phyloP scores from a whole-genome alignment of 2,113 vertebrate genomes.

The Campylomormyrus tamandua region DNA sequence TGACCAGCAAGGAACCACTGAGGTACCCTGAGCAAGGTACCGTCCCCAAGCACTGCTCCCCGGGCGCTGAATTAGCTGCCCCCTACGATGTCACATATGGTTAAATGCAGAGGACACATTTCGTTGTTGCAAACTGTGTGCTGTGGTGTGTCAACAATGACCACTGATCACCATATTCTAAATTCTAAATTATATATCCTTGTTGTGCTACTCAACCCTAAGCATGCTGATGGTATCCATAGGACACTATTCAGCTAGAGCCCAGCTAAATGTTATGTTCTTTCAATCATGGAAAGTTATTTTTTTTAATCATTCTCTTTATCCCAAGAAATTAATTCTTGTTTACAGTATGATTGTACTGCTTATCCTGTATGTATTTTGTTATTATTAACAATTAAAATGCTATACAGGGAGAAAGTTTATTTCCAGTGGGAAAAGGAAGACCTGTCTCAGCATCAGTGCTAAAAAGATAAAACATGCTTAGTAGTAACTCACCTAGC shows the following conservation, averaged over 20 bases:
- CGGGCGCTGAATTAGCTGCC: too few relatives aligned
- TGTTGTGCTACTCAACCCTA: background rate
- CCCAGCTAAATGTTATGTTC: background rate
- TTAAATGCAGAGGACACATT: too few relatives aligned
- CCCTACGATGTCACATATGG: too few relatives aligned
- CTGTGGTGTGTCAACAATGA: too few relatives aligned
- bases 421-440: background rate
- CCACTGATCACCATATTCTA: too few relatives aligned
- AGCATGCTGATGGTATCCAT: background rate
- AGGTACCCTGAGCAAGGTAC: too few relatives aligned
- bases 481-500: background rate
- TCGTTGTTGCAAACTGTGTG: too few relatives aligned
- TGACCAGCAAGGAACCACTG: too few relatives aligned
- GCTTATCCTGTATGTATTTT: background rate
- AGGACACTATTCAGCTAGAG: background rate
- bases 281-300: background rate
- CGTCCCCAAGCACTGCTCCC: too few relatives aligned
- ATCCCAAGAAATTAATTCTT: background rate
- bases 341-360: background rate
- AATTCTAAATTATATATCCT: background rate
- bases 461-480: background rate
- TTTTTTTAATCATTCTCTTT: background rate
- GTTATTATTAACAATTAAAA: background rate
- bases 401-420: background rate
- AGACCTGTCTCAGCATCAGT: background rate